Percentiles rank a stretch among this genome's conserved stretches.
Evolutionary conservation across 2,888 invertebrate species (phyloP).

Genomic region (Lepidonotus clava): DNA sequence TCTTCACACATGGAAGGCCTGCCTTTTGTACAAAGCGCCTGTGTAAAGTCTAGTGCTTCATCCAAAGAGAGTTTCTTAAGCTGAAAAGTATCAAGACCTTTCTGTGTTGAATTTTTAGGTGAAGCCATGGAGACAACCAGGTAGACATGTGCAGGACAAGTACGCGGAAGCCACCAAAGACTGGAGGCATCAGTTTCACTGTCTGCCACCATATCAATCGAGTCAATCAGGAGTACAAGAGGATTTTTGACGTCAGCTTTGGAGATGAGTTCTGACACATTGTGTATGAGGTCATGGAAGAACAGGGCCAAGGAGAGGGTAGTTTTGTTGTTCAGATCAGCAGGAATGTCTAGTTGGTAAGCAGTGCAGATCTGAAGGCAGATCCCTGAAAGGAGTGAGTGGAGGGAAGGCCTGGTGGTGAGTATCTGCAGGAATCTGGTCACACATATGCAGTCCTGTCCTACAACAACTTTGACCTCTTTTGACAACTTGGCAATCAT

Average conservation of each 20-base stretch:
- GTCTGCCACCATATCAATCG: neutral
- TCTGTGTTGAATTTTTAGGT: too few relatives aligned
- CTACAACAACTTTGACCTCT: neutral
- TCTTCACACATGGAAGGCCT: neutral
- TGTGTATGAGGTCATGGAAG: neutral
- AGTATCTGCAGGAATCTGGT: neutral
- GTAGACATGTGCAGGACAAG: neutral
- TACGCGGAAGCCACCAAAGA: slow-evolving; percentile 9
- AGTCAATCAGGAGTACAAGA: neutral
- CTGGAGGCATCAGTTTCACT: neutral
- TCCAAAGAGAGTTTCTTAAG: neutral
- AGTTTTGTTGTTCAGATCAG: neutral
- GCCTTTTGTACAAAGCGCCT: neutral
- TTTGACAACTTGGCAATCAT: neutral
- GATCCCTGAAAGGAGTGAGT: neutral
- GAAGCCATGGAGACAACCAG: neutral
- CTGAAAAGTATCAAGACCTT: neutral
- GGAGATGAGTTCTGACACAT: neutral
- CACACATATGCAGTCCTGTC: neutral
- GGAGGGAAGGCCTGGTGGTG: neutral
- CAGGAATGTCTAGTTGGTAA: neutral
- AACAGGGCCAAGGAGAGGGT: neutral
- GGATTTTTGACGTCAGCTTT: neutral
- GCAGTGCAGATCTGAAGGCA: slow-evolving; percentile 11
- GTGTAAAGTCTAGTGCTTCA: neutral